Evolutionary conservation across 1,140 invertebrate species (phyloP).

Genomic region (Drosophila jambulina): DNA sequence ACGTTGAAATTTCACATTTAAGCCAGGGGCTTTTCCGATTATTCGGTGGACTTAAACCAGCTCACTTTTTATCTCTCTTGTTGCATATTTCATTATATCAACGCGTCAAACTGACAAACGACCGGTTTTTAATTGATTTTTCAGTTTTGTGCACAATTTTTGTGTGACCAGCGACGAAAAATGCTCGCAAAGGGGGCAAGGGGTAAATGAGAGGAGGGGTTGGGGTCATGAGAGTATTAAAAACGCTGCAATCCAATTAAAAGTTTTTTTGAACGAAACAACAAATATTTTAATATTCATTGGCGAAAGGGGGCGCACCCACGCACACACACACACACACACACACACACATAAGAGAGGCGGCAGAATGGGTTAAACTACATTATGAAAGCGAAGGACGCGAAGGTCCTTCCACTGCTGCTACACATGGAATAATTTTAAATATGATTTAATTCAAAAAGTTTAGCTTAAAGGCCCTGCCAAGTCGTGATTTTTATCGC

Average conservation of each 20-base stretch:
- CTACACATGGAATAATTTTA: slow-evolving; percentile 1
- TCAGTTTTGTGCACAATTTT: slow-evolving; percentile 48
- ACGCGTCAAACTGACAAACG: slow-evolving; percentile 49
- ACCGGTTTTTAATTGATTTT: slow-evolving; percentile 79
- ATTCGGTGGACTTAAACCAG: slow-evolving; percentile 1
- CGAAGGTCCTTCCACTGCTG: background rate
- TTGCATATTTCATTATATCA: slow-evolving; percentile 60
- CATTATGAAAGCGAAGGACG: slow-evolving; percentile 16
- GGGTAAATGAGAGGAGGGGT: background rate
- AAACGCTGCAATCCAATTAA: slow-evolving; percentile 78
- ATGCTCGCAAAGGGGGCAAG: background rate
- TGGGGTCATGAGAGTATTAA: slow-evolving; percentile 67
- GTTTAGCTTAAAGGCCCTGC: background rate
- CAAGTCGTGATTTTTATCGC: background rate
- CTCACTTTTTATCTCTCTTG: slow-evolving; percentile 6
- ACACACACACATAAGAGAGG: slow-evolving; percentile 9
- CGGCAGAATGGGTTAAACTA: slow-evolving; percentile 22
- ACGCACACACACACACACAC: slow-evolving; percentile 24
- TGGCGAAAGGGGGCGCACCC: slow-evolving; percentile 30
- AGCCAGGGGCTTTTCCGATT: background rate
- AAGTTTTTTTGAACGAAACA: slow-evolving; percentile 72
- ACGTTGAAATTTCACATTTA: background rate
- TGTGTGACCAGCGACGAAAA: slow-evolving; percentile 27
- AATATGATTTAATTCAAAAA: background rate
- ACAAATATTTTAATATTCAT: slow-evolving; percentile 73